Percentiles rank a stretch among this genome's conserved stretches.
phyloP scores from a whole-genome alignment of 2,113 vertebrate species.

The Mirounga angustirostris region DNA sequence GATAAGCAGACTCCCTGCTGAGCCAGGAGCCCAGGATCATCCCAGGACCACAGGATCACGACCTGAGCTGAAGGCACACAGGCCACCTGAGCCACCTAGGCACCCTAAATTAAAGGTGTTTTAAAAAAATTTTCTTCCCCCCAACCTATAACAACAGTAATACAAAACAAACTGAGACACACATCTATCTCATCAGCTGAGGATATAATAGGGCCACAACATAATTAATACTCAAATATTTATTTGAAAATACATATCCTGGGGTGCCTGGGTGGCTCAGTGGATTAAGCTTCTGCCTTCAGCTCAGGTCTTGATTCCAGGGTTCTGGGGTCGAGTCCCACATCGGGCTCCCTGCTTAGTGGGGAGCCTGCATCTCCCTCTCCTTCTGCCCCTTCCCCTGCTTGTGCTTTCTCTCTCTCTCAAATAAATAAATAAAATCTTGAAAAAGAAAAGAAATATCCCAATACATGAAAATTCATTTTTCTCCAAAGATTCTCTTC shows the following conservation, averaged over 20 bases:
- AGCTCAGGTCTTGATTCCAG: too few species aligned
- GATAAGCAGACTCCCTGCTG: neutral
- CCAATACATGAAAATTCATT: neutral
- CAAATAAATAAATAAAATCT: too few species aligned
- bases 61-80: neutral
- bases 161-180: neutral
- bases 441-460: too few species aligned
- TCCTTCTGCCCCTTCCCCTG: too few species aligned
- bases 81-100: neutral
- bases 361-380: too few species aligned
- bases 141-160: neutral
- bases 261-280: too few species aligned
- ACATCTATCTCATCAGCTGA: neutral
- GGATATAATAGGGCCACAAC: neutral
- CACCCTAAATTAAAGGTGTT: neutral
- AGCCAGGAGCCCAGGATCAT: neutral
- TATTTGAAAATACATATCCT: neutral
- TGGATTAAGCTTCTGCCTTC: too few species aligned
- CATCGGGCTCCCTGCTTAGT: too few species aligned
- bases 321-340: too few species aligned
- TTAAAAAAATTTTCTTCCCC: neutral
- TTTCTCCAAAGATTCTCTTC: neutral
- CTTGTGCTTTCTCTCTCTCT: too few species aligned
- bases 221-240: neutral
- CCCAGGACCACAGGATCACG: neutral